Conservation (phyloP, 2,797 vertebrate genomes). For the Artibeus jamaicensis region DNA sequence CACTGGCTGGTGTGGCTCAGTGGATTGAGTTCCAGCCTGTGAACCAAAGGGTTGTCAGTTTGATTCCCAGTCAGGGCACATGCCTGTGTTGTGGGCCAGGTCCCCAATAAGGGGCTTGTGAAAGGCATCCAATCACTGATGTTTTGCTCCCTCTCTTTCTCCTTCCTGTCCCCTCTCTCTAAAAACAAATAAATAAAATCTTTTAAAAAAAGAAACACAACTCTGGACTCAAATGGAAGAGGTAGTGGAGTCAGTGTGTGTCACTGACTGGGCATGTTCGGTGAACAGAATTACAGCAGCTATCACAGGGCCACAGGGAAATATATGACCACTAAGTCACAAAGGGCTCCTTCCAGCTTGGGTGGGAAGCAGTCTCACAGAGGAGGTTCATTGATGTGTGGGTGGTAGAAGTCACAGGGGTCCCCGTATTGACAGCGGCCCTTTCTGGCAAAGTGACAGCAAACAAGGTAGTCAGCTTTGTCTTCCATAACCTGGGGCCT, state of each 20-base stretch:
- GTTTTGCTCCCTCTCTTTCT: too few relatives aligned
- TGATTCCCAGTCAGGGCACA: too few relatives aligned
- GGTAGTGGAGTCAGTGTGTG: not conserved
- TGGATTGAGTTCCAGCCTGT: too few relatives aligned
- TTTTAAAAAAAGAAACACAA: too few relatives aligned
- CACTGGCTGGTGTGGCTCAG: too few relatives aligned
- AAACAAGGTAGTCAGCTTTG: conserved; percentile 89
- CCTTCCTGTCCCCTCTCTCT: too few relatives aligned
- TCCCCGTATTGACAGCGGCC: not conserved
- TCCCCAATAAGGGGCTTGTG: too few relatives aligned
- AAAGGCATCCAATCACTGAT: too few relatives aligned
- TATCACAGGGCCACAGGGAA: conserved; percentile 15
- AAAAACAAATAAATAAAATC: too few relatives aligned
- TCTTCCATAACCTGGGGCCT: conserved; percentile 80
- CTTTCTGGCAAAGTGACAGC: not conserved
- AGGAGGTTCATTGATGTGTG: conserved; percentile 90
- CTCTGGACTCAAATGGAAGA: not conserved
- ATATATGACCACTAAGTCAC: not conserved
- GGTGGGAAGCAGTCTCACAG: conserved; percentile 74
- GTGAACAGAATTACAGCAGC: conserved; percentile 36
- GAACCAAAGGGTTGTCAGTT: too few relatives aligned
- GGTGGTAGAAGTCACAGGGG: conserved; percentile 89
- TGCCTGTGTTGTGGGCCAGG: too few relatives aligned
- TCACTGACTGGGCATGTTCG: conserved; percentile 6
- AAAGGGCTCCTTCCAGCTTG: not conserved